These are phyloP conservation scores for Ceryle rudis DNA, from an alignment of 2,797 vertebrate genomes.

Conservation along the genomic window DNA sequence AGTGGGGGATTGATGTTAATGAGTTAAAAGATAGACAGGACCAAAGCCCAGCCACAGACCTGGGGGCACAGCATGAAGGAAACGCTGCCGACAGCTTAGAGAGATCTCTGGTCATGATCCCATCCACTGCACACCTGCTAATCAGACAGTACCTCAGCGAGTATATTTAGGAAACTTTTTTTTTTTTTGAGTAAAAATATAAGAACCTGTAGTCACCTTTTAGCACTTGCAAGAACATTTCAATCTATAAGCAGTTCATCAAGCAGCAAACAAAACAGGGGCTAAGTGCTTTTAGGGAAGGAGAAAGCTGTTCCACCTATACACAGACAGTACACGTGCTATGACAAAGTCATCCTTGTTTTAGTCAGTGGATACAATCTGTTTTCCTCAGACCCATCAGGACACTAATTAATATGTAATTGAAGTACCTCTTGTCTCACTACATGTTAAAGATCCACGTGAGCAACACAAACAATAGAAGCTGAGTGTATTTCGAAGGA, in stretches of 20 bases:
- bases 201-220: not conserved
- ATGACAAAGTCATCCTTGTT: fast-evolving
- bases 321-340: not conserved
- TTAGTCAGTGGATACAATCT: not conserved
- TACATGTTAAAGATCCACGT: not conserved
- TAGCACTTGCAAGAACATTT: not conserved
- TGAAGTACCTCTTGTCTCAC: not conserved
- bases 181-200: not conserved
- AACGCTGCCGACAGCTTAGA: not conserved
- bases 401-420: not conserved
- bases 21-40: not conserved
- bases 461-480: not conserved
- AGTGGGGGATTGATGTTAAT: not conserved
- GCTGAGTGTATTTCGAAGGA: not conserved
- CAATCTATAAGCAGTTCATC: not conserved
- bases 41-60: not conserved
- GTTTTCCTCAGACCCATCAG: not conserved
- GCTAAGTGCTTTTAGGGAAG: not conserved
- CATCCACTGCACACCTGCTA: not conserved
- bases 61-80: not conserved
- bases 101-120: not conserved
- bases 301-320: not conserved
- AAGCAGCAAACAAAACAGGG: not conserved
- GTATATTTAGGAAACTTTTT: not conserved
- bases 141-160: not conserved